phyloP scores from a whole-genome alignment of 2,113 vertebrate species.

The Myrmecophaga tridactyla region DNA sequence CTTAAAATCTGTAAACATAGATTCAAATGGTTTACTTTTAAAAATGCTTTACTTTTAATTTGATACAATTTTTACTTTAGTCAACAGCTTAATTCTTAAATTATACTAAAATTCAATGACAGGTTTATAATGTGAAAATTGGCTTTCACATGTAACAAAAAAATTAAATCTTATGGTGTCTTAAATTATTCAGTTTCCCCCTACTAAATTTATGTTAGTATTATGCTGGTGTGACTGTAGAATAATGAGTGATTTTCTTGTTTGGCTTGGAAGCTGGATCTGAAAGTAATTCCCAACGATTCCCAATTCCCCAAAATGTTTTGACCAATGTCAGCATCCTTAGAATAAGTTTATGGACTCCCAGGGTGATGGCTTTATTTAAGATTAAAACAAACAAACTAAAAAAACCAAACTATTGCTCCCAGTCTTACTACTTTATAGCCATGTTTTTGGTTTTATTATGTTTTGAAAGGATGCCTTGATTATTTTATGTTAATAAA shows the following conservation, averaged over 20 bases:
- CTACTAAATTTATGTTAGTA: slow-evolving; percentile 68
- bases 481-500: neutral
- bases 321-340: slow-evolving; percentile 41
- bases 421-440: slow-evolving; percentile 10
- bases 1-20: slow-evolving; percentile 57
- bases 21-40: slow-evolving; percentile 28
- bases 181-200: slow-evolving; percentile 72
- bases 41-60: slow-evolving; percentile 43
- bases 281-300: slow-evolving; percentile 33
- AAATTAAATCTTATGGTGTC: slow-evolving; percentile 29
- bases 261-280: neutral
- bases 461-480: slow-evolving; percentile 25
- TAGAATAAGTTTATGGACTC: slow-evolving; percentile 25
- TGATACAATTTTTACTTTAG: slow-evolving; percentile 62
- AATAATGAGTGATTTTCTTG: slow-evolving; percentile 40
- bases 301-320: slow-evolving; percentile 23
- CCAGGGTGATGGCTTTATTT: slow-evolving; percentile 20
- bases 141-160: slow-evolving; percentile 59
- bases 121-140: slow-evolving; percentile 60
- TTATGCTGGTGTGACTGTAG: slow-evolving; percentile 51
- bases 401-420: neutral
- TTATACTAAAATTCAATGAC: slow-evolving; percentile 65
- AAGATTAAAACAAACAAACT: neutral
- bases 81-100: slow-evolving; percentile 73
- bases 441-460: slow-evolving; percentile 39